phyloP scores from a whole-genome alignment of 2,113 vertebrate genomes.

The Pimephales promelas region DNA sequence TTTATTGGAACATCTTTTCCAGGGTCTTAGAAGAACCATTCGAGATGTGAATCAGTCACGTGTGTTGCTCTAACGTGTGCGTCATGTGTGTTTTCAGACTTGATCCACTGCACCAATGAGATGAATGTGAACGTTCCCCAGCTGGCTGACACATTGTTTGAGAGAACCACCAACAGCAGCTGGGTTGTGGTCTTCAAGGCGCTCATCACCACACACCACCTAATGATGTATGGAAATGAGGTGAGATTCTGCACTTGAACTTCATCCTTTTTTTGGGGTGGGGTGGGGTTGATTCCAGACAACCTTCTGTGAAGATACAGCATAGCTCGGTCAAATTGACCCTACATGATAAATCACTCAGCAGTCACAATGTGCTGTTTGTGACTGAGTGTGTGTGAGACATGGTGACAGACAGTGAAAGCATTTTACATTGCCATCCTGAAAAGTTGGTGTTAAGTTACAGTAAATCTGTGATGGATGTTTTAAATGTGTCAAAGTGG shows the following conservation, averaged over 20 bases:
- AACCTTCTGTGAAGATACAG: neutral
- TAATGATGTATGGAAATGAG: constrained; percentile 81
- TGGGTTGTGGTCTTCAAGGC: constrained; percentile 81
- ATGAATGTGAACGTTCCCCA: constrained; percentile 79
- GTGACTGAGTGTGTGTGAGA: neutral
- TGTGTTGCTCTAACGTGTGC: neutral
- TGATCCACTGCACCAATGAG: constrained; percentile 81
- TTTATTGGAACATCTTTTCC: neutral
- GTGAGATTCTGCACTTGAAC: constrained; percentile 55
- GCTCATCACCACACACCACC: constrained; percentile 78
- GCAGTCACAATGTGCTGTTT: neutral
- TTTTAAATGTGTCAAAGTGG: constrained; percentile 2
- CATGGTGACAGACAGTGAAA: neutral
- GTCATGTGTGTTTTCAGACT: constrained; percentile 63
- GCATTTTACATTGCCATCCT: neutral
- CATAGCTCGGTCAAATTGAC: neutral
- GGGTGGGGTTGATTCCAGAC: neutral
- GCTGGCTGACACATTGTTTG: constrained; percentile 78
- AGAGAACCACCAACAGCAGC: constrained; percentile 78
- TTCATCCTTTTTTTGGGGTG: neutral
- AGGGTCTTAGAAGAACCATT: neutral
- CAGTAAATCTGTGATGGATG: neutral
- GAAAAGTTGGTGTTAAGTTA: neutral
- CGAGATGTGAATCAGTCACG: neutral
- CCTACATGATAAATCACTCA: neutral